Evolutionary conservation across 2,888 invertebrate species (phyloP).

Genomic region (Opisthograptis luteolata): DNA sequence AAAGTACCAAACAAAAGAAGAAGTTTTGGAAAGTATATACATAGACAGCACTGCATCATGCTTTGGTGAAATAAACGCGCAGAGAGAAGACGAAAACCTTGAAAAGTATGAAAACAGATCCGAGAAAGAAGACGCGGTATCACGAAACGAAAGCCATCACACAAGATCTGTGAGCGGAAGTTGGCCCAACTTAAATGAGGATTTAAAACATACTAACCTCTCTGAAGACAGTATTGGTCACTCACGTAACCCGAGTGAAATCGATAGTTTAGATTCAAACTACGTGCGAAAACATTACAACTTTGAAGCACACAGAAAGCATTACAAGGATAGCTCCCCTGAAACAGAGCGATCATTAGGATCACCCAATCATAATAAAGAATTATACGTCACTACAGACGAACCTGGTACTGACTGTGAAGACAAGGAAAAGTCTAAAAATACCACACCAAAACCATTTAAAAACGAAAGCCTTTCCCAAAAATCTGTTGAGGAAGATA

Average conservation of each 20-base stretch:
- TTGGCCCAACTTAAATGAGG: conserved; percentile 78
- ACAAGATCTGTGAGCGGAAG: conserved; percentile 75
- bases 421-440: conserved; percentile 65
- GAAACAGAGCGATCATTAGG: conserved; percentile 70
- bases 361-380: conserved; percentile 67
- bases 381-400: conserved; percentile 70
- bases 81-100: conserved; percentile 62
- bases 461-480: conserved; percentile 74
- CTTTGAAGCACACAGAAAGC: conserved; percentile 75
- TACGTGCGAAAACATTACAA: conserved; percentile 84
- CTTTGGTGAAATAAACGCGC: conserved; percentile 78
- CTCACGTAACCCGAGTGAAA: conserved; percentile 81
- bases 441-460: conserved; percentile 77
- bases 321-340: conserved; percentile 77
- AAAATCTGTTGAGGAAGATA: conserved; percentile 60
- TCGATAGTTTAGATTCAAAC: conserved; percentile 84
- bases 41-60: conserved; percentile 81
- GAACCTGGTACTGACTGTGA: conserved; percentile 71
- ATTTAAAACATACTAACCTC: conserved; percentile 68
- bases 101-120: conserved; percentile 59
- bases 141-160: conserved; percentile 65
- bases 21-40: conserved; percentile 79
- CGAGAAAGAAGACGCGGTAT: conserved; percentile 67
- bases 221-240: conserved; percentile 80
- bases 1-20: conserved; percentile 80